phyloP scores from a whole-genome alignment of 2,113 vertebrate genomes.

The Gymnocephalus cernua region DNA sequence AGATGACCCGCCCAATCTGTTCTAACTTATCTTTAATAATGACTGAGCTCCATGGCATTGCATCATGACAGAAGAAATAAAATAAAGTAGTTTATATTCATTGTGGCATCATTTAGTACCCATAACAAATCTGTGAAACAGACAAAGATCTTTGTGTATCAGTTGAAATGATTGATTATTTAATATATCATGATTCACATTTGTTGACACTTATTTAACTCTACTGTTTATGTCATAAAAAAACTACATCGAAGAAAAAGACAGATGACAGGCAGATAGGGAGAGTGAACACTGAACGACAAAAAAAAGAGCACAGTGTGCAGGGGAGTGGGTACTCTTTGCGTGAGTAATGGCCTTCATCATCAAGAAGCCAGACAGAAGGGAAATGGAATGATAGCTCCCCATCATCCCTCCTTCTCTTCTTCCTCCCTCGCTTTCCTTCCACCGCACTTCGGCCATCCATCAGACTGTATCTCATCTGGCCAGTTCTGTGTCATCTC shows the following conservation, averaged over 20 bases:
- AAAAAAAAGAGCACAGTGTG: slow-evolving; percentile 12
- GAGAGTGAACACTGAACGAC: slow-evolving; percentile 17
- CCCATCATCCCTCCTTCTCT: slow-evolving; percentile 45
- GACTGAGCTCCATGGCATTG: not conserved
- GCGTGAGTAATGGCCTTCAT: slow-evolving; percentile 79
- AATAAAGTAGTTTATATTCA: not conserved
- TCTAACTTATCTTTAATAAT: slow-evolving; percentile 8
- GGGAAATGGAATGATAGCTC: slow-evolving; percentile 68
- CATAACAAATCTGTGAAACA: slow-evolving; percentile 1
- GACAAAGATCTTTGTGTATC: not conserved
- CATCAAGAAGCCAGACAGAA: slow-evolving; percentile 62
- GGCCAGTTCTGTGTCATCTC: slow-evolving; percentile 60
- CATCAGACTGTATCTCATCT: slow-evolving; percentile 73
- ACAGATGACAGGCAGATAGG: slow-evolving; percentile 2
- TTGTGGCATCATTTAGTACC: not conserved
- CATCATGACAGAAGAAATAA: slow-evolving; percentile 7
- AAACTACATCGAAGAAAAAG: slow-evolving; percentile 3
- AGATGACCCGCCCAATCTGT: slow-evolving; percentile 20
- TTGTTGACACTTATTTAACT: slow-evolving; percentile 13
- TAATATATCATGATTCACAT: slow-evolving; percentile 9
- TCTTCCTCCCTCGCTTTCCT: slow-evolving; percentile 36
- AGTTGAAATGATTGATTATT: not conserved
- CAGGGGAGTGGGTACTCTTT: slow-evolving; percentile 21
- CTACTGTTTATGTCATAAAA: not conserved
- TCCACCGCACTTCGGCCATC: slow-evolving; percentile 48